A percentile compares a stretch with the other conserved stretches of the same genome.
Evolutionary conservation across 2,888 invertebrate genomes (phyloP).

Genomic region (Eumacrocentrus americanus): DNA sequence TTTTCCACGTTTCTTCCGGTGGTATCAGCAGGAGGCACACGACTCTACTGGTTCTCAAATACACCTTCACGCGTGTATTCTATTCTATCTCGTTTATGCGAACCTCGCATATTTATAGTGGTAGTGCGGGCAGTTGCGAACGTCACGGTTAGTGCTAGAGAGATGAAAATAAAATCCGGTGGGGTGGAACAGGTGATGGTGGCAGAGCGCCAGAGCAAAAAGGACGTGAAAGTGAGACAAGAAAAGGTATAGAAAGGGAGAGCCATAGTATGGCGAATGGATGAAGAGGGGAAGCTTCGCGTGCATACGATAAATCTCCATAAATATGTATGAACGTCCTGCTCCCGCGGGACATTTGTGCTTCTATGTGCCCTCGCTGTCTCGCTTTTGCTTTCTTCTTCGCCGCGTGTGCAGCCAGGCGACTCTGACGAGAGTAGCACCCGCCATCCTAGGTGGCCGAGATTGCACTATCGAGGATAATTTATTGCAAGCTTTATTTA

Average conservation of each 20-base stretch:
- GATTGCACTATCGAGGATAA: slow-evolving; percentile 31
- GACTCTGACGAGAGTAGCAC: slow-evolving; percentile 10
- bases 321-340: slow-evolving; percentile 51
- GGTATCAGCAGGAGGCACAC: too few relatives aligned
- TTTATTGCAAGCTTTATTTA: slow-evolving; percentile 35
- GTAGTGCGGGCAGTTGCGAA: slow-evolving; percentile 12
- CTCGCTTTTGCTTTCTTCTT: slow-evolving; percentile 6
- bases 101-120: slow-evolving; percentile 42
- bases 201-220: slow-evolving; percentile 48
- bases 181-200: slow-evolving; percentile 51
- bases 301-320: slow-evolving; percentile 51
- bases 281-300: slow-evolving; percentile 33
- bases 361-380: slow-evolving; percentile 21
- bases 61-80: too few relatives aligned
- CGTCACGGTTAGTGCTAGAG: slow-evolving; percentile 19
- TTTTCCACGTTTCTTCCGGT: too few relatives aligned
- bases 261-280: slow-evolving; percentile 26
- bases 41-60: too few relatives aligned
- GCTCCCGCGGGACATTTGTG: slow-evolving; percentile 38
- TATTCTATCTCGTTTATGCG: too few relatives aligned
- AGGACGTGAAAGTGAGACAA: slow-evolving; percentile 30
- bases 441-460: slow-evolving; percentile 22
- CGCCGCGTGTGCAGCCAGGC: slow-evolving; percentile 7
- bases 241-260: slow-evolving; percentile 19
- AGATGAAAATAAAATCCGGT: slow-evolving; percentile 51